Base-by-base conservation (phyloP, 2,888 invertebrate genomes). In the Caenorhabditis zanzibari region DNA sequence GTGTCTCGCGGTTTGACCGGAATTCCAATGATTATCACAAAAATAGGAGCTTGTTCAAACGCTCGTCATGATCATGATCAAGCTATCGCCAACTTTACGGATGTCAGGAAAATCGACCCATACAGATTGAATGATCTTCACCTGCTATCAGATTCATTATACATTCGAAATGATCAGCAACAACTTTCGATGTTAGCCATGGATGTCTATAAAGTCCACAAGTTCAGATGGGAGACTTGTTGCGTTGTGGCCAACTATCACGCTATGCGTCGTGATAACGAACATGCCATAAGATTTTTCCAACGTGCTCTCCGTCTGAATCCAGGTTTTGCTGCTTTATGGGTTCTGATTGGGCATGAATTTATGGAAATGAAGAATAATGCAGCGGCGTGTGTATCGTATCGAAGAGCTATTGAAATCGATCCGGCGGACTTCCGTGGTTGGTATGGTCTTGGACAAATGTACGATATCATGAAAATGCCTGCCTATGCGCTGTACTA, bases 341-440 rank as follows among this genome's bases (percentile, higher is more conserved):
- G 98, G 98, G 98, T 97, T 2, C 94, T 99, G 54, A 96, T 99
- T 95, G 99, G 99, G 0, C 99, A 99, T 92, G 98, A 99, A 93
- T 98, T 96, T 93, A 97, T 99, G 95, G 98, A 99, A 93, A 95
- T 98, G 93, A 98, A 98, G 93, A 98, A 98, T 93, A 96, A 97
- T 0, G 96, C 96, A 93, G 98, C 97, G 19, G 98, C 98, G n/a
- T 97, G 98, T 92, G 96, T 97, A 92, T 97, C 98, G 90, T 99
- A 99, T 92, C 94, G 98, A 90, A 96, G 97, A 93, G 98, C 98
- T 58, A 96, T 98, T 90, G 96, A 97, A 94, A 96, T 97, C 0
- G 97, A 98, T 93, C 95, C 95, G 91, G 94, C 96, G 86, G 98
- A 98, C 93, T 98, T 97, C 92, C 95, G 98, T 86, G 98, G 98